Conservation (phyloP, 2,113 vertebrate species). For the Peromyscus maniculatus region DNA sequence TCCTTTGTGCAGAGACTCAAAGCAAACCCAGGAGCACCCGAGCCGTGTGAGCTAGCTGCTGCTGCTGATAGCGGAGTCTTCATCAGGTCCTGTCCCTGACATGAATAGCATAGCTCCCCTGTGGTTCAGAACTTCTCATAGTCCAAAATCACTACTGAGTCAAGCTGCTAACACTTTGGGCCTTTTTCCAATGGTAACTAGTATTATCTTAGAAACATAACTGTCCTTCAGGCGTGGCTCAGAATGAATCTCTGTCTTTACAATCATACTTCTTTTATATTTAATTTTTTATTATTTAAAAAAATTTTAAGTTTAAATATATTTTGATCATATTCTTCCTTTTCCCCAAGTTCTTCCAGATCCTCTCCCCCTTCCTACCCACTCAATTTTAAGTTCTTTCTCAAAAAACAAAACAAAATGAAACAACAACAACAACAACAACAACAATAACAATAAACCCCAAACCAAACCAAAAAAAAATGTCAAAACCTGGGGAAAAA, state of each 20-base stretch:
- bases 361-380: neutral
- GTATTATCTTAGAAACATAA: constrained; percentile 2
- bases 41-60: neutral
- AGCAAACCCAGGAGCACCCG: neutral
- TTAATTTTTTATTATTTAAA: neutral
- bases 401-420: neutral
- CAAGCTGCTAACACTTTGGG: neutral
- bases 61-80: neutral
- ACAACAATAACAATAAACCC: neutral
- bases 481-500: neutral
- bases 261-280: neutral
- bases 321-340: neutral
- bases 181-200: neutral
- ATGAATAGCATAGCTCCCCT: neutral
- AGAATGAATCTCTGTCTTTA: neutral
- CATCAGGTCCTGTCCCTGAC: neutral
- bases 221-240: neutral
- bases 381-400: neutral
- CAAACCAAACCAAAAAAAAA: neutral
- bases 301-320: neutral
- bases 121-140: neutral
- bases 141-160: neutral
- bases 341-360: neutral
- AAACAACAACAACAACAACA: neutral
- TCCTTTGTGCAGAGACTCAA: neutral